These are phyloP conservation scores for Anolis carolinensis DNA, from an alignment of 2,113 vertebrate species.

Conservation along the genomic window DNA sequence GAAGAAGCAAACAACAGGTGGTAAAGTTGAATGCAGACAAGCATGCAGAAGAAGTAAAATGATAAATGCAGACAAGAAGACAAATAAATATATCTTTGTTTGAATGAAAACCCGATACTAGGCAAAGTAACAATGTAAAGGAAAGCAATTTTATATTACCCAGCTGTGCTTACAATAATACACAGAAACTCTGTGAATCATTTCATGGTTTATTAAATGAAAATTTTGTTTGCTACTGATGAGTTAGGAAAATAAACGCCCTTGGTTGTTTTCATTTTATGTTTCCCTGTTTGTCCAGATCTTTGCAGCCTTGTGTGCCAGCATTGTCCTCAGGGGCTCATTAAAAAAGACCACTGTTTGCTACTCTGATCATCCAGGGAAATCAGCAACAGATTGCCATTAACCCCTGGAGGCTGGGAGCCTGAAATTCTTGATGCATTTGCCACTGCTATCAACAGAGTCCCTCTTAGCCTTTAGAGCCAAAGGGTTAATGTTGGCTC, in stretches of 20 bases:
- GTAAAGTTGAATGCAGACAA: conserved; percentile 46
- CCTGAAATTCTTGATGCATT: conserved; percentile 48
- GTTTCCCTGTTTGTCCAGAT: conserved; percentile 76
- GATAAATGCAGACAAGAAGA: conserved; percentile 59
- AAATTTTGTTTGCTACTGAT: conserved; percentile 78
- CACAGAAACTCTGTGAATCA: conserved; percentile 78
- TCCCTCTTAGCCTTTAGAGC: conserved; percentile 34
- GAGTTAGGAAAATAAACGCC: conserved; percentile 79
- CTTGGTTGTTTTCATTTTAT: conserved; percentile 80
- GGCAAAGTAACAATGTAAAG: conserved; percentile 61
- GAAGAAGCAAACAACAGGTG: background rate
- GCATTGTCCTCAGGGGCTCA: conserved; percentile 73
- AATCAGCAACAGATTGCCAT: conserved; percentile 79
- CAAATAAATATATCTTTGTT: conserved; percentile 68
- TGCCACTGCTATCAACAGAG: conserved; percentile 40
- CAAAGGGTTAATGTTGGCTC: conserved; percentile 62
- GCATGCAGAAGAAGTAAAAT: conserved; percentile 44
- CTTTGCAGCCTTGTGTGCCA: conserved; percentile 69
- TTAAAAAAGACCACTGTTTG: conserved; percentile 74
- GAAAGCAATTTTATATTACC: conserved; percentile 74
- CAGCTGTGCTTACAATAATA: conserved; percentile 79
- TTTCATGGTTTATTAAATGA: conserved; percentile 84
- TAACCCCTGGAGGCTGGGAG: conserved; percentile 65
- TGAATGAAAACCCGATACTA: conserved; percentile 63
- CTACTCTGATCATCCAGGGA: conserved; percentile 74